phyloP scores from a whole-genome alignment of 2,113 vertebrate species.

The Triplophysa rosa region DNA sequence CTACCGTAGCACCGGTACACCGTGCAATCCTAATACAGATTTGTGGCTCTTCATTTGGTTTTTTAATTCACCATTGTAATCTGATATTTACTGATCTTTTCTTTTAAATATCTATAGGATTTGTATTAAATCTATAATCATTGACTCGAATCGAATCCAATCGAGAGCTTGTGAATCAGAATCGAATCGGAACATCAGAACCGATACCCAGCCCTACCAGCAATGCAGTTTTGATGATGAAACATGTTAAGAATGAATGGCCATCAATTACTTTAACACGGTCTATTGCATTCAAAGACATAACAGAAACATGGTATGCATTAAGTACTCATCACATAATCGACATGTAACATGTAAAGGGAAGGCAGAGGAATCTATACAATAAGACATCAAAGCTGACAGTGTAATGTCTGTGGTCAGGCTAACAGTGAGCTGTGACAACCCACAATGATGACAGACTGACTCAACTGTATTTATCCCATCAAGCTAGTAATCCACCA shows the following conservation, averaged over 20 bases:
- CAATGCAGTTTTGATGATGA: neutral
- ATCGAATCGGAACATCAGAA: too few relatives aligned
- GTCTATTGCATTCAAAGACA: neutral
- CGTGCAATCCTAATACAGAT: too few relatives aligned
- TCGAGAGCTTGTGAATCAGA: too few relatives aligned
- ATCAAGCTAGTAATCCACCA: slow-evolving; percentile 18
- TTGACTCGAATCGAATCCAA: too few relatives aligned
- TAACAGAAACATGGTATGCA: neutral
- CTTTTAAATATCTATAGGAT: too few relatives aligned
- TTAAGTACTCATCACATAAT: neutral
- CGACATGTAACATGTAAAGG: neutral
- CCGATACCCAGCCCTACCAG: too few relatives aligned
- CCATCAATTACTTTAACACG: neutral
- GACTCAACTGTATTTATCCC: slow-evolving; percentile 12
- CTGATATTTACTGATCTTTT: too few relatives aligned
- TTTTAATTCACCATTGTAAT: too few relatives aligned
- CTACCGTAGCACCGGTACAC: too few relatives aligned
- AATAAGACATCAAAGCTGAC: slow-evolving; percentile 20
- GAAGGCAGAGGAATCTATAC: neutral
- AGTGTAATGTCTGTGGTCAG: slow-evolving; percentile 32
- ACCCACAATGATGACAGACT: slow-evolving; percentile 28
- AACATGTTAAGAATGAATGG: neutral
- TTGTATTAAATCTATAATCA: too few relatives aligned
- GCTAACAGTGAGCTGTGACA: slow-evolving; percentile 4
- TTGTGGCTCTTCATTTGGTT: too few relatives aligned